Conservation (phyloP, 2,888 invertebrate genomes). For the Drymonia ruficornis region DNA sequence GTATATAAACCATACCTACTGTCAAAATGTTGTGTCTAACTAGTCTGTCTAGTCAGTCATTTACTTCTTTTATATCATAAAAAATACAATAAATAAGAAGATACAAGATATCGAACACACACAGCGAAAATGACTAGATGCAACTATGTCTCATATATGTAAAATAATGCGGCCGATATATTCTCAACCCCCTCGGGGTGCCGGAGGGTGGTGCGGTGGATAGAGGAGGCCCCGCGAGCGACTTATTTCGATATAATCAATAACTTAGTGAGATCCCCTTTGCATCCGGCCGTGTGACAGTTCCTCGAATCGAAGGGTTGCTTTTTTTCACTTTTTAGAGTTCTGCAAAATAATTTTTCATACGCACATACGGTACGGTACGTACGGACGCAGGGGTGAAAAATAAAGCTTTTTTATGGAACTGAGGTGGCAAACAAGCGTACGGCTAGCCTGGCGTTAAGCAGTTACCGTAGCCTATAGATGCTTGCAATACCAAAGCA, state of each 20-base stretch:
- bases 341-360: not conserved
- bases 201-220: conserved; percentile 53
- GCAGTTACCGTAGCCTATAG: no score
- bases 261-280: conserved; percentile 85
- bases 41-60: no score
- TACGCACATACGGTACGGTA: no score
- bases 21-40: no score
- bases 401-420: no score
- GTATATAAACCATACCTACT: no score
- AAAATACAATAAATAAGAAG: no score
- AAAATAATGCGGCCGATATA: conserved; percentile 84
- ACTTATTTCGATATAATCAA: conserved; percentile 86
- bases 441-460: no score
- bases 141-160: conserved; percentile 83
- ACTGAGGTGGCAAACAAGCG: no score
- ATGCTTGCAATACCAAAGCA: no score
- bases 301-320: conserved; percentile 77
- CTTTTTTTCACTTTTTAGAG: conserved; percentile 6
- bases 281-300: conserved; percentile 83
- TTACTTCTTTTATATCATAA: no score
- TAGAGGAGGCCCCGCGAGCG: conserved; percentile 64
- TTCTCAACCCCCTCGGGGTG: conserved; percentile 67
- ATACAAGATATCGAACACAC: not conserved
- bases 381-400: no score
- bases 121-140: conserved; percentile 70